These are phyloP conservation scores for Zaprionus camerounensis DNA, from an alignment of 1,140 invertebrate species.

Conservation along the genomic window DNA sequence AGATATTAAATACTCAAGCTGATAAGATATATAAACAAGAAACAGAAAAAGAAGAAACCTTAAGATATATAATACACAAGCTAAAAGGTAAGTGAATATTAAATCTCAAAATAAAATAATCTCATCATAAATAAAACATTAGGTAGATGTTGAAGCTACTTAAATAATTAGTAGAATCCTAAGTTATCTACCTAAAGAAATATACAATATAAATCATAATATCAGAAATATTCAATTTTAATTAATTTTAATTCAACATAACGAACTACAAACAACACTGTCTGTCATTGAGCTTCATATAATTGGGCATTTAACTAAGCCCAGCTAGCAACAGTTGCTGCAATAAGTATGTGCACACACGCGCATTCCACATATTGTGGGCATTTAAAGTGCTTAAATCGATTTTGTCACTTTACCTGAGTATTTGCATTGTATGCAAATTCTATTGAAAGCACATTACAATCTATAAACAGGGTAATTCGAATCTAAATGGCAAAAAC, in stretches of 20 bases:
- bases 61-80: too few relatives aligned
- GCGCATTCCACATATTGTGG: neutral
- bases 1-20: too few relatives aligned
- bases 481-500: conserved; percentile 34
- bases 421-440: conserved; percentile 31
- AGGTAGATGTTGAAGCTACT: too few relatives aligned
- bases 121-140: too few relatives aligned
- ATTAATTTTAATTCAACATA: neutral
- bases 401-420: conserved; percentile 23
- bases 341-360: conserved; percentile 11
- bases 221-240: neutral
- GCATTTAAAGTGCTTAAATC: conserved; percentile 6
- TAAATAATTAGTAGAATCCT: too few relatives aligned
- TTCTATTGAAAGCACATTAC: conserved; percentile 46
- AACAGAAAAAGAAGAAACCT: too few relatives aligned
- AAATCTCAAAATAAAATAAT: too few relatives aligned
- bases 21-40: too few relatives aligned
- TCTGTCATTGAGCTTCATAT: neutral
- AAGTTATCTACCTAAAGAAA: too few relatives aligned
- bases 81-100: too few relatives aligned
- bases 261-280: too few relatives aligned
- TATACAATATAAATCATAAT: too few relatives aligned
- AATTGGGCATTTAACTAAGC: neutral
- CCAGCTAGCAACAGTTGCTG: neutral
- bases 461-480: conserved; percentile 41